Evolutionary conservation across 2,113 vertebrate genomes (phyloP), one percentile per base, ranked within the genome.

Genomic region (Oxyura jamaicensis): DNA sequence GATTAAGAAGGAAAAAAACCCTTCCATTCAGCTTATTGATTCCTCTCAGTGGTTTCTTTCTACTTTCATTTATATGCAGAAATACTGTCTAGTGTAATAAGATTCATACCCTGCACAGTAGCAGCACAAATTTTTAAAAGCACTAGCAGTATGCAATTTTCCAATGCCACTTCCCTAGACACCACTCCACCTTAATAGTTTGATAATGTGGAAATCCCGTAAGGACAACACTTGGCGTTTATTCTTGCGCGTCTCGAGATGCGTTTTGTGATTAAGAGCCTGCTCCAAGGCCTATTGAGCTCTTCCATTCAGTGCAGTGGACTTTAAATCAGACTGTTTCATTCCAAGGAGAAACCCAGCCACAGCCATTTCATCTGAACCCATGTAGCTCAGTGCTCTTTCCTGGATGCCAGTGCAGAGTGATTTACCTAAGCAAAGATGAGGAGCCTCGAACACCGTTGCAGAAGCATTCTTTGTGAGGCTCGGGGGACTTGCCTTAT

Each of bases 71-170:
- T 95, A 67, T 79, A 72, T 94, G 88, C 90, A 74, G 39, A 58
- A 93, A 89, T 90, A 75, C 36, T 83, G 6, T 85, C 33, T 83
- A 90, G 89, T 19, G 3, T 79, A 88, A 83, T 91, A 88, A 83
- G 7, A 28, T 79, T 67, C 69, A 44, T 84, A 74, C 56, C 62
- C 58, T 74, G 18, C 74, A 60, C 60, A 82, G 80, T 85, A 74
- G 92, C 94, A 86, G 91, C 52, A 89, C 78, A 79, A 79, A 52
- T 91, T 95, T 94, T 90, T 86, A 82, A 95, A 83, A 96, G 88
- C 75, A 73, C 62, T 88, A 81, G 33, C 33, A 97, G 67, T 26
- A 56, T 87, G 72, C 84, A 81, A 31, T 92, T 95, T 75, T 83
- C 80, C 75, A 20, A 71, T 88, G 26, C 76, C 52, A 74, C 89